A percentile compares a stretch with the other conserved stretches of the same genome.
phyloP scores from a whole-genome alignment of 2,113 vertebrate genomes.

The Gadus chalcogrammus region DNA sequence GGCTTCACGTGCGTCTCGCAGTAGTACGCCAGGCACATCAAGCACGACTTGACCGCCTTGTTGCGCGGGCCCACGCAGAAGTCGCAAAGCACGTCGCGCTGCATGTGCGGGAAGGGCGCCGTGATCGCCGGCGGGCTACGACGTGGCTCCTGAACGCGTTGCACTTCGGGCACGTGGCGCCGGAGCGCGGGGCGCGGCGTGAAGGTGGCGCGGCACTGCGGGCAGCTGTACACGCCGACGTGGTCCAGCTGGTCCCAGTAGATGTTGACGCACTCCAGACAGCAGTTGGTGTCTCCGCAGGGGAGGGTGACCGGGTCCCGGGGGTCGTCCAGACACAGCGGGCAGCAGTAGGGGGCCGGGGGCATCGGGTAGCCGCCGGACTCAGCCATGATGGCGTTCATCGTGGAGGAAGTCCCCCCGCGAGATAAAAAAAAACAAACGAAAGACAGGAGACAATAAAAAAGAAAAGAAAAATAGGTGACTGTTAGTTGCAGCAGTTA shows the following conservation, averaged over 20 bases:
- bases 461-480: too few species aligned
- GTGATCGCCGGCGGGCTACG: constrained; percentile 36
- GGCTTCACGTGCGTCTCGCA: constrained; percentile 79
- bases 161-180: constrained; percentile 53
- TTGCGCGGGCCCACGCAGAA: constrained; percentile 72
- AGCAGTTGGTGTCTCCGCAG: constrained; percentile 72
- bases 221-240: constrained; percentile 72
- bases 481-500: too few species aligned
- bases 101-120: constrained; percentile 58
- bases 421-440: not conserved
- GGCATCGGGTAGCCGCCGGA: constrained; percentile 50
- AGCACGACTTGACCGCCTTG: constrained; percentile 75
- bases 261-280: constrained; percentile 74
- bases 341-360: constrained; percentile 56
- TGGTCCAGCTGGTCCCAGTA: constrained; percentile 80
- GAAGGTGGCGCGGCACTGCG: constrained; percentile 70
- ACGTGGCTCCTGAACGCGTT: constrained; percentile 26
- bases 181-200: constrained; percentile 69
- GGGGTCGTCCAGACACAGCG: constrained; percentile 58
- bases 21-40: constrained; percentile 73
- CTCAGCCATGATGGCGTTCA: constrained; percentile 33
- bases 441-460: not conserved
- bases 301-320: constrained; percentile 72
- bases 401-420: too few species aligned
- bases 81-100: constrained; percentile 70